Conservation (phyloP, 2,113 vertebrate species). For the Hippopotamus amphibius region DNA sequence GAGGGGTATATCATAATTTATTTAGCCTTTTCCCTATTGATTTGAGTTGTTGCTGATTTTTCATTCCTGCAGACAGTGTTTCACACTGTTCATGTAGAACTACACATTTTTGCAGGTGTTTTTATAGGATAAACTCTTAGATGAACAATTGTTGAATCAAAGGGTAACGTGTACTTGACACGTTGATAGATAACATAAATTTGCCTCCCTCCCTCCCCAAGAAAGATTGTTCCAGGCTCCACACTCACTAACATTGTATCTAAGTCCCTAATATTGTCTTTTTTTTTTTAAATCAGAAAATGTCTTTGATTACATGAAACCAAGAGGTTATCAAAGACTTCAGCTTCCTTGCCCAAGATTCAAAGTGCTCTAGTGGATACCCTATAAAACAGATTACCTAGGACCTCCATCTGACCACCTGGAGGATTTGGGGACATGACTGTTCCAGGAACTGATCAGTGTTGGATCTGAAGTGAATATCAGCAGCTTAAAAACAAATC, state of each 20-base stretch:
- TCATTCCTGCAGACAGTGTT: slow-evolving; percentile 19
- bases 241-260: not conserved
- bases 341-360: not conserved
- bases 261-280: not conserved
- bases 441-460: not conserved
- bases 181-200: not conserved
- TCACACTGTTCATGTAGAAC: not conserved
- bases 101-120: not conserved
- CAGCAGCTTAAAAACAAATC: not conserved
- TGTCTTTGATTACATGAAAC: not conserved
- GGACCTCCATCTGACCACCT: not conserved
- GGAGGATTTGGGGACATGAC: not conserved
- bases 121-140: slow-evolving; percentile 1
- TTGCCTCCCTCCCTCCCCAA: not conserved
- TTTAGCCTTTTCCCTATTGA: slow-evolving; percentile 51
- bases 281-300: not conserved
- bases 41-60: slow-evolving; percentile 57
- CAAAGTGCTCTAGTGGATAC: not conserved
- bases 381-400: not conserved
- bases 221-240: not conserved
- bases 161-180: not conserved
- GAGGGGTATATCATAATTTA: slow-evolving; percentile 22
- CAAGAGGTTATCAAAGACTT: not conserved
- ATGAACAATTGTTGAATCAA: not conserved
- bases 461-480: not conserved